These are phyloP conservation scores for Hypanus sabinus DNA, from an alignment of 2,113 vertebrate genomes.

Conservation along the genomic window DNA sequence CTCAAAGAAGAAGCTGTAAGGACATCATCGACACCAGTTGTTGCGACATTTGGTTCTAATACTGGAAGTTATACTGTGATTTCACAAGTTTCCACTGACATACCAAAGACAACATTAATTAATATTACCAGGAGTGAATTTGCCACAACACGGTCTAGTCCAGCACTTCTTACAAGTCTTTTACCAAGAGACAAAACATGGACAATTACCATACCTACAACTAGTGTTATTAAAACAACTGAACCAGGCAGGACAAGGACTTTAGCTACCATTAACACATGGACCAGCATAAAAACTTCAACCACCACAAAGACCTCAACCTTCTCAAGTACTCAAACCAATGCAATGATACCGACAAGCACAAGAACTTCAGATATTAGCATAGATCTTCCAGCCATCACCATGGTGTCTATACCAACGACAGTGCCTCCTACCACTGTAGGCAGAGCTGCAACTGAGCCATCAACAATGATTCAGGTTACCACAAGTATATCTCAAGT, in stretches of 20 bases:
- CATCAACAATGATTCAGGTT: not conserved
- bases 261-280: not conserved
- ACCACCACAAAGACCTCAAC: not conserved
- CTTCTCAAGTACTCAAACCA: not conserved
- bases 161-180: not conserved
- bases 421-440: constrained; percentile 35
- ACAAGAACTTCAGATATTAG: not conserved
- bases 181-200: not conserved
- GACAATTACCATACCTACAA: not conserved
- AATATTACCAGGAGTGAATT: too few relatives aligned
- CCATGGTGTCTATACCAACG: not conserved
- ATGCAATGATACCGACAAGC: not conserved
- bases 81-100: not conserved
- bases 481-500: constrained; percentile 31
- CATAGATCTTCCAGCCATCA: not conserved
- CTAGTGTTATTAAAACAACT: not conserved
- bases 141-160: not conserved
- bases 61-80: not conserved
- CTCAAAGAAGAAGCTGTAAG: not conserved
- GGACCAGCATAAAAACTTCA: not conserved
- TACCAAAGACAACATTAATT: not conserved
- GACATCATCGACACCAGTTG: not conserved
- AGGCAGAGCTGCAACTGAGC: constrained; percentile 38
- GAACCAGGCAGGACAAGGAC: not conserved
- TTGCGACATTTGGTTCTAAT: not conserved